Conservation (phyloP, 2,797 vertebrate genomes). For the Lagodon rhomboides region DNA sequence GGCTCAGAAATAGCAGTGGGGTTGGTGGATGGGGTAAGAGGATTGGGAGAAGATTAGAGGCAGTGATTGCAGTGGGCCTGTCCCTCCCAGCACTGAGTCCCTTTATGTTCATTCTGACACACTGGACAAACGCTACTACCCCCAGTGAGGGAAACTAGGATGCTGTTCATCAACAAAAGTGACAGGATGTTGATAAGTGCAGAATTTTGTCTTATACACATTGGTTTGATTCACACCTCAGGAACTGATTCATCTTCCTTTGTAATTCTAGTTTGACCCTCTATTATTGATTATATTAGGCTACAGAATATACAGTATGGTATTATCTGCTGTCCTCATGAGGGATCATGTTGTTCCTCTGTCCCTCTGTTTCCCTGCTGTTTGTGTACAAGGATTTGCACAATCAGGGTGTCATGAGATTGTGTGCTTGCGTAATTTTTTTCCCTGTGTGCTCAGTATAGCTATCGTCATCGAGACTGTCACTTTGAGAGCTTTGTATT, state of each 20-base stretch:
- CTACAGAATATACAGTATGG: not conserved
- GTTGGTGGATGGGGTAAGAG: constrained; percentile 78
- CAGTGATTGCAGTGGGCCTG: constrained; percentile 72
- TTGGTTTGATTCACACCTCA: constrained; percentile 5
- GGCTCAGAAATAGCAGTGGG: constrained; percentile 72
- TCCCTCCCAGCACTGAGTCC: constrained; percentile 27
- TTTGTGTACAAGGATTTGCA: constrained; percentile 1
- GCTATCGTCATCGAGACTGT: not conserved
- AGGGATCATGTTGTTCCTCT: constrained; percentile 10
- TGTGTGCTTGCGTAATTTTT: not conserved
- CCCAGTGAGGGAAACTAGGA: constrained; percentile 48
- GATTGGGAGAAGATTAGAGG: constrained; percentile 86
- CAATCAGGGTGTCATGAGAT: not conserved
- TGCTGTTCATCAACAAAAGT: constrained; percentile 4
- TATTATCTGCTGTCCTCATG: not conserved
- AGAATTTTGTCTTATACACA: not conserved
- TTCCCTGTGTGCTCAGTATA: not conserved
- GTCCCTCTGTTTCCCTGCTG: constrained; percentile 18
- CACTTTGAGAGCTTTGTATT: not conserved
- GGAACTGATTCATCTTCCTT: not conserved
- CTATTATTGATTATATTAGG: too few species aligned
- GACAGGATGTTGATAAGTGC: not conserved
- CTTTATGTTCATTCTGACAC: constrained; percentile 31
- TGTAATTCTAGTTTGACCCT: not conserved
- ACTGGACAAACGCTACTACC: constrained; percentile 43